A percentile compares a stretch with the other conserved stretches of the same genome.
phyloP scores from a whole-genome alignment of 1,140 invertebrate genomes.

The Drosophila saltans region DNA sequence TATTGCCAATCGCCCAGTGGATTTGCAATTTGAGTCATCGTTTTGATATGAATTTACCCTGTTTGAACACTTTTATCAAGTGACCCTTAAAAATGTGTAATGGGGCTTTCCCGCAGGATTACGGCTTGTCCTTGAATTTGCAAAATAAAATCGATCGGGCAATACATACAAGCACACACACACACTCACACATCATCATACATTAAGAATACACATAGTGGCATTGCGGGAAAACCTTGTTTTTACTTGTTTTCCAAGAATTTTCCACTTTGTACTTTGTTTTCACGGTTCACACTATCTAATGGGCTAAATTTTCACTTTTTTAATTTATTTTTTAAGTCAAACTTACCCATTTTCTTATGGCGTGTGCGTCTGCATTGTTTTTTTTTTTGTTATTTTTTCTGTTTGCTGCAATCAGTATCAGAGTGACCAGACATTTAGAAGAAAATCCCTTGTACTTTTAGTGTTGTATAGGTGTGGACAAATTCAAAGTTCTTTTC shows the following conservation, averaged over 20 bases:
- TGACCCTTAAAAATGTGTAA: slow-evolving; percentile 17
- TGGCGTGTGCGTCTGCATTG: slow-evolving; percentile 71
- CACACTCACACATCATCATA: neutral
- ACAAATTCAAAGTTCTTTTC: slow-evolving; percentile 6
- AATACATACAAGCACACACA: slow-evolving; percentile 66
- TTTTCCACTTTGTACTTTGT: neutral
- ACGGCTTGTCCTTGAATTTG: slow-evolving; percentile 74
- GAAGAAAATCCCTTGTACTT: neutral
- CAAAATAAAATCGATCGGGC: slow-evolving; percentile 79
- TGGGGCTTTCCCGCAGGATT: slow-evolving; percentile 65
- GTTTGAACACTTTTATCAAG: slow-evolving; percentile 14
- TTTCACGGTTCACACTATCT: neutral
- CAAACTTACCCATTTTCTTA: slow-evolving; percentile 78
- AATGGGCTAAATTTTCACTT: slow-evolving; percentile 28
- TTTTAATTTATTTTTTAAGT: slow-evolving; percentile 57
- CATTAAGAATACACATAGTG: slow-evolving; percentile 16
- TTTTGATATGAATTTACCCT: slow-evolving; percentile 1
- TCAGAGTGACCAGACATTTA: neutral
- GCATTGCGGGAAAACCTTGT: slow-evolving; percentile 49
- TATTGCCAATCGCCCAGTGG: neutral
- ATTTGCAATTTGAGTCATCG: slow-evolving; percentile 68
- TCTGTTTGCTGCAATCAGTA: slow-evolving; percentile 46
- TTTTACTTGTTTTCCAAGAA: slow-evolving; percentile 15
- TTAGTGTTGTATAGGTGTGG: slow-evolving; percentile 21
- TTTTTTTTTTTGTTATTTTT: slow-evolving; percentile 67